phyloP scores from a whole-genome alignment of 2,797 vertebrate genomes.

The Pyrocephalus nanus region DNA sequence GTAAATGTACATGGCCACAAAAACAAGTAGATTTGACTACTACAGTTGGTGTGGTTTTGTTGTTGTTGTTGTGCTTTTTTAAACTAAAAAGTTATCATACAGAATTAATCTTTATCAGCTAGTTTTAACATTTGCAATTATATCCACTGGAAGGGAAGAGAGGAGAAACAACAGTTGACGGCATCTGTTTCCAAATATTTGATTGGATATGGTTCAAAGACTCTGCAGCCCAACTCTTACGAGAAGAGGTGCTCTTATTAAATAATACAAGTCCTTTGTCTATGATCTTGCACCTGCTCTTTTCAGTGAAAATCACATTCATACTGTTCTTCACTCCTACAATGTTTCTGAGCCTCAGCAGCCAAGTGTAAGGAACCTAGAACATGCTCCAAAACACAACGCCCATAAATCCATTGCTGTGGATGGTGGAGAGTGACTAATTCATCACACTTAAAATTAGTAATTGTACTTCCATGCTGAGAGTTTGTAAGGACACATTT shows the following conservation, averaged over 20 bases:
- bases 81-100: background rate
- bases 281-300: background rate
- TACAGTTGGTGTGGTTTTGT: background rate
- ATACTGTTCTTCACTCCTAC: background rate
- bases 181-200: constrained; percentile 48
- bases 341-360: background rate
- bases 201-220: constrained; percentile 32
- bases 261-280: constrained; percentile 8
- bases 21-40: background rate
- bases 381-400: background rate
- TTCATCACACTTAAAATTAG: background rate
- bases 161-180: background rate
- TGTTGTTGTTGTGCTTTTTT: background rate
- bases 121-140: background rate
- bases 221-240: background rate
- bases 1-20: fast-evolving
- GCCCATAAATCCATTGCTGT: background rate
- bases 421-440: background rate
- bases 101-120: background rate
- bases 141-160: background rate
- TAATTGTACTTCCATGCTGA: background rate
- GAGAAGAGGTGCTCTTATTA: background rate
- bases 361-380: background rate
- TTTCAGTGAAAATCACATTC: background rate
- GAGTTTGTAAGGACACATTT: background rate